Conservation (phyloP, 1,140 invertebrate species). For the Campoletis sonorensis region DNA sequence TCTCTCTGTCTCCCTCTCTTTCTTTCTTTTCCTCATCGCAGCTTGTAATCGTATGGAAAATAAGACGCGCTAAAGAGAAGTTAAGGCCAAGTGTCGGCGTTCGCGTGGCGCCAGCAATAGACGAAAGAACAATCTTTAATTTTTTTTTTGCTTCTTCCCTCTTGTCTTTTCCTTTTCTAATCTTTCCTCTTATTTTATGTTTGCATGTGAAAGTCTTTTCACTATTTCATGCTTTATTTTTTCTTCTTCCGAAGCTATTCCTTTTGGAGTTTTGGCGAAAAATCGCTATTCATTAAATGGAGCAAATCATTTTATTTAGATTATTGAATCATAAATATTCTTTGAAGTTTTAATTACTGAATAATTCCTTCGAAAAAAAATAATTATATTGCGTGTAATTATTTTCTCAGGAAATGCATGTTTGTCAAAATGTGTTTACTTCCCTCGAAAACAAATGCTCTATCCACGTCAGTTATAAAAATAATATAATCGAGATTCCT, state of each 20-base stretch:
- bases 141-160: neutral
- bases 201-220: neutral
- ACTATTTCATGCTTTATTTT: too few species aligned
- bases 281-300: too few species aligned
- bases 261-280: too few species aligned
- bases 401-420: neutral
- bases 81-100: conserved; percentile 60
- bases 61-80: conserved; percentile 66
- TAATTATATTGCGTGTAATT: too few species aligned
- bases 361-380: too few species aligned
- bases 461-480: conserved; percentile 18
- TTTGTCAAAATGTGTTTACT: neutral
- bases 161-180: neutral
- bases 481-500: conserved; percentile 37
- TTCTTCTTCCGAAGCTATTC: too few species aligned
- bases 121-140: conserved; percentile 17
- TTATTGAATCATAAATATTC: too few species aligned
- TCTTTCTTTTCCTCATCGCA: conserved; percentile 44
- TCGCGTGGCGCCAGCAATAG: conserved; percentile 59
- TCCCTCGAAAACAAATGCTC: neutral
- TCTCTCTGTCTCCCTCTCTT: conserved; percentile 13
- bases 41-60: conserved; percentile 68
- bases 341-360: too few species aligned
- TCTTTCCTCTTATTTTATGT: neutral
- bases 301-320: too few species aligned